Percentiles rank a stretch among this genome's conserved stretches.
Evolutionary conservation across 2,888 invertebrate species (phyloP).

Genomic region (Nomada goodeniana): DNA sequence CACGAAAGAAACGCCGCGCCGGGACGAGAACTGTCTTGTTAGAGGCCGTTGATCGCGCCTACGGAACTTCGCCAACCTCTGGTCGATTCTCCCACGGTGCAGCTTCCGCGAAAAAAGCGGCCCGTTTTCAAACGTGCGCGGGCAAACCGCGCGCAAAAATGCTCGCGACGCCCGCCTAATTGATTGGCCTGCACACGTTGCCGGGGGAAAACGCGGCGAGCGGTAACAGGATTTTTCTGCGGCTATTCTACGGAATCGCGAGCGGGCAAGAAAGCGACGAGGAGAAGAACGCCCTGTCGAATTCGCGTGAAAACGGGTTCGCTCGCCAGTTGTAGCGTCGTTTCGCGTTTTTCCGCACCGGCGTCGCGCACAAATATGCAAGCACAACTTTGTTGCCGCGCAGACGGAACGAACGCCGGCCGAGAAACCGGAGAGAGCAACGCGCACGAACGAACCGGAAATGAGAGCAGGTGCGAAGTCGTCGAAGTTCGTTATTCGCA

Average conservation of each 20-base stretch:
- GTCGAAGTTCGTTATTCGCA: constrained; percentile 25
- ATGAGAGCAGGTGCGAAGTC: neutral
- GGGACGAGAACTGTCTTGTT: constrained; percentile 22
- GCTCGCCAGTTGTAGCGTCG: too few relatives aligned
- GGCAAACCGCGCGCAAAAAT: neutral
- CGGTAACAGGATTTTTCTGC: constrained; percentile 6
- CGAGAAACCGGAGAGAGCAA: constrained; percentile 27
- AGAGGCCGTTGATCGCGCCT: constrained; percentile 32
- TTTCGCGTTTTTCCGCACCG: neutral
- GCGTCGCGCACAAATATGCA: neutral
- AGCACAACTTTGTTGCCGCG: neutral
- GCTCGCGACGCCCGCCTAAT: constrained; percentile 9
- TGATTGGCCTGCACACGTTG: neutral
- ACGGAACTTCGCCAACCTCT: neutral
- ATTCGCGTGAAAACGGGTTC: neutral
- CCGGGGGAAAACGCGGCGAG: neutral
- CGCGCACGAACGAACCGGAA: neutral
- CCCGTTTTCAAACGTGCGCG: neutral
- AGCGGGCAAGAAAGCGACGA: constrained; percentile 6
- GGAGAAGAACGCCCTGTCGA: constrained; percentile 3
- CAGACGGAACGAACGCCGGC: neutral
- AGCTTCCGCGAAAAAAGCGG: neutral
- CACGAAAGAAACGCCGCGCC: constrained; percentile 9
- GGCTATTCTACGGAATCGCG: neutral
- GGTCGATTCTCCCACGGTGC: constrained; percentile 11